These are phyloP conservation scores for Luffia ferchaultella DNA, from an alignment of 2,888 invertebrate genomes.

Conservation along the genomic window DNA sequence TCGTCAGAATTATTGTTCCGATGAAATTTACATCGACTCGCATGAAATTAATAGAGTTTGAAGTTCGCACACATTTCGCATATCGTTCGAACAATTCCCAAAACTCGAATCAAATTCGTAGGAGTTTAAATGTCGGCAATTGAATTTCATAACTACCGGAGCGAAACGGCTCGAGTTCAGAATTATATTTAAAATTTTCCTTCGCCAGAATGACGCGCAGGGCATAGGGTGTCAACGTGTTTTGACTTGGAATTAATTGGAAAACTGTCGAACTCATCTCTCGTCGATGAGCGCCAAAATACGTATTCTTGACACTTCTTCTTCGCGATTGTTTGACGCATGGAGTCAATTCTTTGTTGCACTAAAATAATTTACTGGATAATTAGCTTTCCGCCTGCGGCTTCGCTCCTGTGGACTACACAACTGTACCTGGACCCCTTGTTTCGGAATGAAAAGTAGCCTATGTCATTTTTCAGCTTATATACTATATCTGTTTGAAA, in stretches of 20 bases:
- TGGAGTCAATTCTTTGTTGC: neutral
- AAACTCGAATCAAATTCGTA: neutral
- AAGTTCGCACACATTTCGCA: too few relatives aligned
- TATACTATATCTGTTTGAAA: too few relatives aligned
- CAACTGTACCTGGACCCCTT: too few relatives aligned
- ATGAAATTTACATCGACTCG: too few relatives aligned
- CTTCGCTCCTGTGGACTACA: too few relatives aligned
- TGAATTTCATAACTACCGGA: slow-evolving; percentile 22
- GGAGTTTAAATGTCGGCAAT: slow-evolving; percentile 11
- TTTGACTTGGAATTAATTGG: slow-evolving; percentile 30
- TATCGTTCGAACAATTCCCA: too few relatives aligned
- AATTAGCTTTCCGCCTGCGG: too few relatives aligned
- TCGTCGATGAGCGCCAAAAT: too few relatives aligned
- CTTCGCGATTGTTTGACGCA: neutral
- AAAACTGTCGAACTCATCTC: slow-evolving; percentile 25
- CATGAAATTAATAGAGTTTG: too few relatives aligned
- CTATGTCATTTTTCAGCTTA: too few relatives aligned
- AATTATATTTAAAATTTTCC: slow-evolving; percentile 13
- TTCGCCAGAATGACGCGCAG: slow-evolving; percentile 5
- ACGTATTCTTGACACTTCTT: slow-evolving; percentile 17
- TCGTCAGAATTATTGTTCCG: too few relatives aligned
- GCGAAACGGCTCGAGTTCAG: slow-evolving; percentile 15
- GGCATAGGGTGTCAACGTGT: slow-evolving; percentile 20
- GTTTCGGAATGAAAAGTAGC: too few relatives aligned
- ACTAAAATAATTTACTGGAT: neutral